Base-by-base conservation (phyloP, 2,888 invertebrate species). In the Erynnis tages region DNA sequence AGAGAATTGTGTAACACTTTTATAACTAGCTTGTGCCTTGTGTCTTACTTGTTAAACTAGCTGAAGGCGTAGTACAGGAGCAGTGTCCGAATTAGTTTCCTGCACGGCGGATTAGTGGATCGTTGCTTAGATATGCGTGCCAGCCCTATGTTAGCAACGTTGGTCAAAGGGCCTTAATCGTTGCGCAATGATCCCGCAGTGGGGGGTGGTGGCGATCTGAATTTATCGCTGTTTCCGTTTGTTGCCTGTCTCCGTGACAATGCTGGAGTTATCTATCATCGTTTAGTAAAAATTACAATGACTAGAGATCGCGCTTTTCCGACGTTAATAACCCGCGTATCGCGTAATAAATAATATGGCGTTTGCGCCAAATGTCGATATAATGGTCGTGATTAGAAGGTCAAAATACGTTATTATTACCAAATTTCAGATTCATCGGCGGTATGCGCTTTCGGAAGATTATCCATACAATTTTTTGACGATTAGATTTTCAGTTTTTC, bases 181-280 rank as follows among this genome's bases (percentile, higher is more conserved):
- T 16, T 23, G 38, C 30, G 40, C 40, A 48, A 32, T 48, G 48
- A 40, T 47, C 29, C 19, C 29, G 48, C 29, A 10, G 30, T 30
- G 40, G 7, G 23, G 48, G 19, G 38, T 38, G 32, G 49, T 14
- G 40, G 17, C 40, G 23, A 48, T 40, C 48, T 30, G 13, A 41
- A 49, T 49, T 49, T 49, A 49, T 49, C 10, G 40, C 32, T 32
- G 48, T 38, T 49, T 25, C 40, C 40, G 16, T 49, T 49, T 32
- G 48, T 40, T 32, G 32, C 40, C 16, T 23, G 10, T 49, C 48
- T 32, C 41, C 41, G 40, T 32, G 23, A 8, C 38, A 27, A 37
- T 7, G 14, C 14, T 19, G 11, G 45, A 35, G 17, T 40, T 40
- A 40, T 40, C 48, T 47, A 37, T 25, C n/a, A n/a, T n/a, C n/a